phyloP scores from a whole-genome alignment of 2,888 invertebrate genomes.

The Onchidella celtica region DNA sequence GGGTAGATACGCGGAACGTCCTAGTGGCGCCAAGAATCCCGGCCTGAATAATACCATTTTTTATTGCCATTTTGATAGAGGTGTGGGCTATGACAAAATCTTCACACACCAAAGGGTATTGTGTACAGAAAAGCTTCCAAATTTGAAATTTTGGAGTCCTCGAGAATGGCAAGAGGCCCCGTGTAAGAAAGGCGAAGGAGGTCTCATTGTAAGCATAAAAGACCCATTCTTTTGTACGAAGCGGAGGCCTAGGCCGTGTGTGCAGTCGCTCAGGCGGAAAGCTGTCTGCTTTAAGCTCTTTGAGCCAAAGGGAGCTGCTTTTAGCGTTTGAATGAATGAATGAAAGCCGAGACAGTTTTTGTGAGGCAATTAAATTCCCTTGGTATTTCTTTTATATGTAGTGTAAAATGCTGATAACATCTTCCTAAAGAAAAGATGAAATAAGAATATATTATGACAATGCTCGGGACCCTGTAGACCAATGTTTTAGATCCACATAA shows the following conservation, averaged over 20 bases:
- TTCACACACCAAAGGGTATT: not conserved
- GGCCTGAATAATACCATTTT: too few relatives aligned
- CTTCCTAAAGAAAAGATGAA: too few relatives aligned
- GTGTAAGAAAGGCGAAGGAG: constrained; percentile 14
- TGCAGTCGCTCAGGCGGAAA: constrained; percentile 18
- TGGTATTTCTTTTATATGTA: not conserved
- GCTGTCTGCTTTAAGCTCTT: constrained; percentile 3
- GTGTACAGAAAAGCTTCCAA: not conserved
- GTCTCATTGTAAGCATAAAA: constrained; percentile 7
- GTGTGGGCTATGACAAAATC: not conserved
- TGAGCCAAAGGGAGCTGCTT: constrained; percentile 6
- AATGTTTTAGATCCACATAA: too few relatives aligned
- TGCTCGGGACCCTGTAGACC: too few relatives aligned
- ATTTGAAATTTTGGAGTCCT: not conserved
- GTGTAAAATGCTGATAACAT: too few relatives aligned
- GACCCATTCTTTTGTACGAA: not conserved
- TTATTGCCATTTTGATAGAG: not conserved
- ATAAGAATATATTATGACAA: too few relatives aligned
- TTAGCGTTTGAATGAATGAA: constrained; percentile 8
- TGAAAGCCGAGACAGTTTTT: not conserved
- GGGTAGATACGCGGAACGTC: too few relatives aligned
- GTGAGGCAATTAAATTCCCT: constrained; percentile 4
- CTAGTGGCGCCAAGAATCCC: too few relatives aligned
- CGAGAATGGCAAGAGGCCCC: too few relatives aligned
- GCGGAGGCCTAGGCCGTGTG: not conserved